These are phyloP conservation scores for Tachypleus tridentatus DNA, from an alignment of 1,140 invertebrate genomes.

Conservation along the genomic window DNA sequence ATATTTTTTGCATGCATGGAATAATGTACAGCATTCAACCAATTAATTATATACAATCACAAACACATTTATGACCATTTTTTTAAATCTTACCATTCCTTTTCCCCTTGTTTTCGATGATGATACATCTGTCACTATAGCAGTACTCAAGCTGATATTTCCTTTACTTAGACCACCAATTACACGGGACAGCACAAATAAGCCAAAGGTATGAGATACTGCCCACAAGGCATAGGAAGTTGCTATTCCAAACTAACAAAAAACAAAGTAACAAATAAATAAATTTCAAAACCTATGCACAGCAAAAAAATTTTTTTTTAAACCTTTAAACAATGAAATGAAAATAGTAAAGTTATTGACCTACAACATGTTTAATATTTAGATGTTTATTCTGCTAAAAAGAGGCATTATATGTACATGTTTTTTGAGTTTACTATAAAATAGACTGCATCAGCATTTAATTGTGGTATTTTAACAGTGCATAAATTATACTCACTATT, in stretches of 20 bases:
- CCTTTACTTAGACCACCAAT: conserved; percentile 92
- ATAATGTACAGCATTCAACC: not conserved
- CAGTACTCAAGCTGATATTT: conserved; percentile 89
- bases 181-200: conserved; percentile 87
- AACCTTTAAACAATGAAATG: too few species aligned
- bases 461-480: too few species aligned
- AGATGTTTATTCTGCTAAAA: too few species aligned
- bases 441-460: too few species aligned
- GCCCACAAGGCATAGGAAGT: conserved; percentile 82
- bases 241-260: conserved; percentile 59
- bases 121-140: conserved; percentile 88
- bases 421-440: too few species aligned
- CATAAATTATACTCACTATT: too few species aligned
- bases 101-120: conserved; percentile 62
- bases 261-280: conserved; percentile 22
- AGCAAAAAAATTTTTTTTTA: too few species aligned
- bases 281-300: not conserved
- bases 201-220: conserved; percentile 66
- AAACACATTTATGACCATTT: conserved; percentile 8
- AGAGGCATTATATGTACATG: too few species aligned
- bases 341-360: too few species aligned
- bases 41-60: conserved; percentile 5
- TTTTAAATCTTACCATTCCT: conserved; percentile 72
- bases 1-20: too few species aligned
- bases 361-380: too few species aligned